Base-by-base conservation (phyloP, 2,888 invertebrate genomes). In the Eristalis intricaria region DNA sequence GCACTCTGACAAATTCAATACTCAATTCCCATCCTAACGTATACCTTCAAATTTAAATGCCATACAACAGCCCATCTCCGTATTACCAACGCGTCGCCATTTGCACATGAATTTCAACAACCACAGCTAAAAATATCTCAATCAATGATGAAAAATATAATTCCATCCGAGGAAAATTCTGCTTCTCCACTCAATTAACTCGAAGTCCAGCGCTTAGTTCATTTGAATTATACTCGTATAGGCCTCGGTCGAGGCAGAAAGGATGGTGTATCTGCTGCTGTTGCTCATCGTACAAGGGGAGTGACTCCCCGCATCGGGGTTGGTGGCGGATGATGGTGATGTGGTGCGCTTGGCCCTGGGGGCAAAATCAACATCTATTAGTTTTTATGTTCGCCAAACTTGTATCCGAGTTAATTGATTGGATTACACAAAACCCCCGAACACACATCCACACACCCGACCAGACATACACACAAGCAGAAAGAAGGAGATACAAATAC, bases 341-440 rank as follows among this genome's bases (percentile, higher is more conserved):
- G 43, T 15, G 66, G 32, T 29, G 60, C 60, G 56, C 19, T 65
- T 75, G 75, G 66, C 76, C 80, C 70, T 65, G 56, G 76, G 83
- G 80, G 64, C 84, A 80, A 84, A 80, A 84, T 84, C 87, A 87
- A 87, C 87, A 84, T 87, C 84, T 84, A 87, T 87, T 87, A 87
- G 80, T 87, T 87, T 87, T 87, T 84, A 87, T 84, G 76, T 79
- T 84, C 68, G 69, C 68, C 75, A 87, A 87, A 87, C 76, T 87
- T 80, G 65, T 80, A 80, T 84, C 75, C 71, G 71, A 87, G 71
- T 80, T 87, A 87, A 87, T 87, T 87, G 84, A 87, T 84, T 87
- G 76, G 87, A 87, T 87, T 87, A 87, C 73, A 74, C 69, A 40
- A 78, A 78, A 74, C 70, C 74, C 60, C 15, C 50, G 22, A 23